phyloP scores from a whole-genome alignment of 2,113 vertebrate species.

The Ctenodactylus gundi region DNA sequence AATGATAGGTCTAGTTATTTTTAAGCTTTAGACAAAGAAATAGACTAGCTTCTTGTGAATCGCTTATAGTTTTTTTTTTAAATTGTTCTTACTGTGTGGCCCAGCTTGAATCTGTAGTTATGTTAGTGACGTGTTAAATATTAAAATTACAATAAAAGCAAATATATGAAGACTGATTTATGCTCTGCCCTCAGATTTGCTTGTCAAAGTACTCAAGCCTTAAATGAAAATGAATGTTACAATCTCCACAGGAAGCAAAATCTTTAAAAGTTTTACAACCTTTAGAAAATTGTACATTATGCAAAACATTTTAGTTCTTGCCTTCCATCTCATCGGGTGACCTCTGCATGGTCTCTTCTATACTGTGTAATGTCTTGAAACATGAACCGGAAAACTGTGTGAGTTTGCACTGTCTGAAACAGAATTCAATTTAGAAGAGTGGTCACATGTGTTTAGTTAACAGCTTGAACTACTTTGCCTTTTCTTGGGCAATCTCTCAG shows the following conservation, averaged over 20 bases:
- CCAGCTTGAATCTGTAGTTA: background rate
- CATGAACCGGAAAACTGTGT: background rate
- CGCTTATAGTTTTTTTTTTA: background rate
- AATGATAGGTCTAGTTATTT: background rate
- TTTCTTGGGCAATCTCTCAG: slow-evolving; percentile 40
- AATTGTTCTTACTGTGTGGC: background rate
- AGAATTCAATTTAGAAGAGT: background rate
- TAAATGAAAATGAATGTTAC: slow-evolving; percentile 7
- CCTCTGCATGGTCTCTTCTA: background rate
- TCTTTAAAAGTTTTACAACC: background rate
- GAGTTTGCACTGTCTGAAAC: background rate
- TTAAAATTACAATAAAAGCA: slow-evolving; percentile 19
- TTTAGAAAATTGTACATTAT: slow-evolving; percentile 32
- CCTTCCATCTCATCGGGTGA: background rate
- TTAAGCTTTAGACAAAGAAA: background rate
- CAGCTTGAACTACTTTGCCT: background rate
- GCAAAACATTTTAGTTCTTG: background rate
- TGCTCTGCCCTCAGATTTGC: background rate
- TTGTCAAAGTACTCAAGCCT: background rate
- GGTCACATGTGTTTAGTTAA: background rate
- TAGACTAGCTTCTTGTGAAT: background rate
- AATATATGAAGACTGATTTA: background rate
- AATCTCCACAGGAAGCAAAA: background rate
- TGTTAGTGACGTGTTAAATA: background rate
- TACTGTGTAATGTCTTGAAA: background rate